Percentiles rank a stretch among this genome's conserved stretches.
phyloP scores from a whole-genome alignment of 2,888 invertebrate genomes.

The Dinocampus coccinellae region DNA sequence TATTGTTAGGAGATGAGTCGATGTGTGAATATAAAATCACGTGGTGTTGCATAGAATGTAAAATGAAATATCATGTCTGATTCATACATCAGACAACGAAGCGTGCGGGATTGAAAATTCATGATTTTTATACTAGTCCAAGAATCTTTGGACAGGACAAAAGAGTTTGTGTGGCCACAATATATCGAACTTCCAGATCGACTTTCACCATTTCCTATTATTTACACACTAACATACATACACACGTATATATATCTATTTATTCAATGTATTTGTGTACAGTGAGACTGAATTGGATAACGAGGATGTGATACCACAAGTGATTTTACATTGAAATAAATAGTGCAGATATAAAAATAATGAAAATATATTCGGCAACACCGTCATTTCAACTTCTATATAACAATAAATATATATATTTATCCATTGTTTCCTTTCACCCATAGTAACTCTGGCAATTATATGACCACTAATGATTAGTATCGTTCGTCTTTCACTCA shows the following conservation, averaged over 20 bases:
- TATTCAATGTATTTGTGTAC: not conserved
- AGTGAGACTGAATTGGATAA: not conserved
- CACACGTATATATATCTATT: not conserved
- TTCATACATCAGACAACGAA: conserved; percentile 34
- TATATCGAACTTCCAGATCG: conserved; percentile 13
- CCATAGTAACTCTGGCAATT: conserved; percentile 16
- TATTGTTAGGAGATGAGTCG: not conserved
- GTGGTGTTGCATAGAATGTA: conserved; percentile 13
- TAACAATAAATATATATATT: not conserved
- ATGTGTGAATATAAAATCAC: not conserved
- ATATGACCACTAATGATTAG: conserved; percentile 10
- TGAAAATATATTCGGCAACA: conserved; percentile 11
- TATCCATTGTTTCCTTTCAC: conserved; percentile 31
- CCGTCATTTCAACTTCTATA: not conserved
- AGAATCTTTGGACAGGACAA: conserved; percentile 32
- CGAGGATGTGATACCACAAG: not conserved
- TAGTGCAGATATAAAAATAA: not conserved
- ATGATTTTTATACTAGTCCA: conserved; percentile 4
- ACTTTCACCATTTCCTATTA: conserved; percentile 32
- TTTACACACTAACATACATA: not conserved
- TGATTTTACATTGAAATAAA: conserved; percentile 5
- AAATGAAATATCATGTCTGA: not conserved
- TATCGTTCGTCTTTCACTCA: conserved; percentile 13
- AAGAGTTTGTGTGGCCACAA: conserved; percentile 19
- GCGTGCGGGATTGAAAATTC: conserved; percentile 30